Evolutionary conservation across 2,888 invertebrate species (phyloP).

Genomic region (Loripinus fragilis): DNA sequence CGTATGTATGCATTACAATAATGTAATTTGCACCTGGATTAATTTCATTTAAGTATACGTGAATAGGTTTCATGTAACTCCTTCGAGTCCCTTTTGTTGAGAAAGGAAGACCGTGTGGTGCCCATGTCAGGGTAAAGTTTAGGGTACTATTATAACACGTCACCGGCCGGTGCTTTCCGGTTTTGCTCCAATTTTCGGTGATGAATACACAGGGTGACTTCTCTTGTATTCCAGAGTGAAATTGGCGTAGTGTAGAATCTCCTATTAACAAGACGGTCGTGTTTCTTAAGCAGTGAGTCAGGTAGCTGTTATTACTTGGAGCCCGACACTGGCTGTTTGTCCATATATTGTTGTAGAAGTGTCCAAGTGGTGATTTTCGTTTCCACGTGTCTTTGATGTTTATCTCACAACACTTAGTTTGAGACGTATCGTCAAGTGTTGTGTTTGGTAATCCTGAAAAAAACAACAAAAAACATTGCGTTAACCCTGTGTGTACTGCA

Average conservation of each 20-base stretch:
- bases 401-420: not conserved
- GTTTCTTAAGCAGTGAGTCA: slow-evolving; percentile 28
- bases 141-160: slow-evolving; percentile 31
- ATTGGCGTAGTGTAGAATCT: slow-evolving; percentile 49
- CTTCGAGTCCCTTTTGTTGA: slow-evolving; percentile 45
- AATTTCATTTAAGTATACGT: slow-evolving; percentile 31
- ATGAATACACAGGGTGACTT: slow-evolving; percentile 37
- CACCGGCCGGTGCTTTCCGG: slow-evolving; percentile 48
- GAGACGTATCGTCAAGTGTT: not conserved
- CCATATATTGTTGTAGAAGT: not conserved
- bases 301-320: not conserved
- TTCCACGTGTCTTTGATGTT: not conserved
- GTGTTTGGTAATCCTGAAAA: not conserved
- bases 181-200: slow-evolving; percentile 41
- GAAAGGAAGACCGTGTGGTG: slow-evolving; percentile 51
- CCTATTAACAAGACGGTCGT: slow-evolving; percentile 36
- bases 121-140: slow-evolving; percentile 43
- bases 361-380: not conserved
- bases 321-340: not conserved
- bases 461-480: no score
- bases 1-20: slow-evolving; percentile 41
- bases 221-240: slow-evolving; percentile 31
- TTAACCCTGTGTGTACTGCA: no score
- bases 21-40: slow-evolving; percentile 12
- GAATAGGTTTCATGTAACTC: slow-evolving; percentile 44